Evolutionary conservation across 2,888 invertebrate genomes (phyloP), one percentile per base, ranked within the genome.

Genomic region (Cecidostiba fungosa): DNA sequence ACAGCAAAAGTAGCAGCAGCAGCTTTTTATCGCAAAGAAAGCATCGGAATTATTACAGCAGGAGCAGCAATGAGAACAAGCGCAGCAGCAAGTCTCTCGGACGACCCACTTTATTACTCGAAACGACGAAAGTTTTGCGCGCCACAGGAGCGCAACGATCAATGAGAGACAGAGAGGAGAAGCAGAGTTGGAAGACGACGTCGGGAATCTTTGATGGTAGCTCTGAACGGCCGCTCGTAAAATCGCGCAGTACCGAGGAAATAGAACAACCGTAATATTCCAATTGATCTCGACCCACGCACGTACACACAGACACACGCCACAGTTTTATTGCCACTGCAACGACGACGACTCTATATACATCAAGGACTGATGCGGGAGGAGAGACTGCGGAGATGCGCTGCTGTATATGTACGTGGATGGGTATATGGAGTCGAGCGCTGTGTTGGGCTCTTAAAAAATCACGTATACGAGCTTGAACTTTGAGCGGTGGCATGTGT

Each of bases 41-140:
- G 39, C 36, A 39, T 72, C 72, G 39, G 39, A 72, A 72, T 72
- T 72, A 72, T 72, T 72, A 29, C 29, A 29, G 29, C 62, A 26
- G 36, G 6, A 70, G 32, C 39, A 39, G 23, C 72, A 39, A 72
- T 72, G n/a, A 26, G 26, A 62, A 62, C 62, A 26, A 72, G 72
- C 32, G 32, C 19, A 70, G 39, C 39, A 10, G 39, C 39, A 32
- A 10, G 43, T 43, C 12, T 16, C 39, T 39, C 39, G 39, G 36
- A 79, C 79, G 84, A 84, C 79, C 79, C 66, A 84, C 84, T 84
- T 84, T 84, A 84, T 69, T 36, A 50, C 84, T 74, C 54, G 79
- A 47, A 81, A 72, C 85, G 80, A 81, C 70, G 81, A 72, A 81
- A 81, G 69, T 85, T 85, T 81, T 69, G 32, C 77, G 19, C 70